These are phyloP conservation scores for Agapornis canus DNA, from an alignment of 2,797 vertebrate species.

Conservation along the genomic window DNA sequence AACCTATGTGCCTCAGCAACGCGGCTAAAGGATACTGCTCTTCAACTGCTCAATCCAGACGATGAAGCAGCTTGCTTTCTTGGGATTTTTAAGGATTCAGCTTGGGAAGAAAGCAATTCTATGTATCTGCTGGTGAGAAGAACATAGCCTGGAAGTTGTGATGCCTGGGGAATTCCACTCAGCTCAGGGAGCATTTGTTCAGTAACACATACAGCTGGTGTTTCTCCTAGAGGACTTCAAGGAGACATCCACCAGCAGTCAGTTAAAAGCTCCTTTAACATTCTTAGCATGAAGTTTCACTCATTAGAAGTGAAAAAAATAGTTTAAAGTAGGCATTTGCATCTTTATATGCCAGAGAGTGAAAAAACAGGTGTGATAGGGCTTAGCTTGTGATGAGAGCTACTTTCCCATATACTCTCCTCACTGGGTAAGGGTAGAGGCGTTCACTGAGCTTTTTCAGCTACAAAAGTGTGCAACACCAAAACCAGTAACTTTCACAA, in stretches of 20 bases:
- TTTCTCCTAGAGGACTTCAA: not conserved
- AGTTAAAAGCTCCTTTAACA: not conserved
- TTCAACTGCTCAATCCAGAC: not conserved
- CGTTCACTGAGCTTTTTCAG: not conserved
- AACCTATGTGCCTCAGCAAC: not conserved
- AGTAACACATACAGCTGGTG: not conserved
- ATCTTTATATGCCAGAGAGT: not conserved
- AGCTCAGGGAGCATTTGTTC: not conserved
- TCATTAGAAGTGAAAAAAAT: not conserved
- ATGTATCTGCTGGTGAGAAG: not conserved
- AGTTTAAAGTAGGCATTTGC: not conserved
- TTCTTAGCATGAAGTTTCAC: not conserved
- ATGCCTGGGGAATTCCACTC: not conserved
- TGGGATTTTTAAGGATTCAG: not conserved
- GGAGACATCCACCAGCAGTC: not conserved
- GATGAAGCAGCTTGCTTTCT: not conserved
- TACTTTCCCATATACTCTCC: not conserved
- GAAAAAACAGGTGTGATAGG: not conserved
- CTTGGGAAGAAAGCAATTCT: not conserved
- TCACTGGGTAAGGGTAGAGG: rapidly evolving
- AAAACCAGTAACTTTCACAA: not conserved
- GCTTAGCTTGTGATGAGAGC: rapidly evolving
- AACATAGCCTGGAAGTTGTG: not conserved
- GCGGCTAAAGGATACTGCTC: not conserved
- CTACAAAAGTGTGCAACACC: not conserved